Evolutionary conservation across 2,797 vertebrate genomes (phyloP).

Genomic region (Leucoraja ocellata): DNA sequence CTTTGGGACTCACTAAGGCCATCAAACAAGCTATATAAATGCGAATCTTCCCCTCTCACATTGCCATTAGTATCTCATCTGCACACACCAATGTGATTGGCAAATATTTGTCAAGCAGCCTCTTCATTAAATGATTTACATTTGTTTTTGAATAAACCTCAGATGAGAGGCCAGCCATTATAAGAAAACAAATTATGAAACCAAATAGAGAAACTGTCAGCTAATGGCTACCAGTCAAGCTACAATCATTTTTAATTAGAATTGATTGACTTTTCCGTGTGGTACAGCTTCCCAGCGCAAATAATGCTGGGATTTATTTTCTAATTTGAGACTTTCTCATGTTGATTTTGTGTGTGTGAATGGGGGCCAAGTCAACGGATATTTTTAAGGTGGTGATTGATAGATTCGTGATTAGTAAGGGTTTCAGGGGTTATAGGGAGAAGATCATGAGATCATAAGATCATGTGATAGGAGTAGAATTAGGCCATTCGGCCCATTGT

Average conservation of each 20-base stretch:
- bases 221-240: not conserved
- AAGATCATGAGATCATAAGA: too few relatives aligned
- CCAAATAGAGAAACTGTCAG: not conserved
- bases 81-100: not conserved
- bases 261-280: not conserved
- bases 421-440: too few relatives aligned
- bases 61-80: not conserved
- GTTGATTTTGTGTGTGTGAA: not conserved
- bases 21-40: not conserved
- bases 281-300: not conserved
- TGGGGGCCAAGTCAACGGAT: too few relatives aligned
- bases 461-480: too few relatives aligned
- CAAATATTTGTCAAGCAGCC: not conserved
- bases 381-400: too few relatives aligned
- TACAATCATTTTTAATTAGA: not conserved
- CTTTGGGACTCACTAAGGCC: not conserved
- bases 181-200: not conserved
- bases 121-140: not conserved
- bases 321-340: too few relatives aligned
- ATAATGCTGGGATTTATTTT: not conserved
- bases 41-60: not conserved
- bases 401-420: too few relatives aligned
- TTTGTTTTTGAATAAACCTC: not conserved
- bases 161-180: not conserved
- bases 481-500: too few relatives aligned